Conservation (phyloP, 1,140 invertebrate genomes). For the Acromyrmex charruanus region DNA sequence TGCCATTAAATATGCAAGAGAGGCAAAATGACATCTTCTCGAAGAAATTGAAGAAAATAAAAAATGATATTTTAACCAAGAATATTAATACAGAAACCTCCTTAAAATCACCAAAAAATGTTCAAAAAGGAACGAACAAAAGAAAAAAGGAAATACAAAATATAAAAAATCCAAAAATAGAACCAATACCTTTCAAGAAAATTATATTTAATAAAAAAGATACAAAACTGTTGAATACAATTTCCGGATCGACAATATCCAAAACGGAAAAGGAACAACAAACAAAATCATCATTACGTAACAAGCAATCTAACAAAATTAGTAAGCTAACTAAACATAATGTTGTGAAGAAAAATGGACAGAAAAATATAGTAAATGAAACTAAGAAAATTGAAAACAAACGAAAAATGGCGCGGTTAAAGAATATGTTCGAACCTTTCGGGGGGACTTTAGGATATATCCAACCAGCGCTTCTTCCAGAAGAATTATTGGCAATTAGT, state of each 20-base stretch:
- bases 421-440: conserved; percentile 50
- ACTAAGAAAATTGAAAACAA: background rate
- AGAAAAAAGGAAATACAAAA: background rate
- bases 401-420: conserved; percentile 52
- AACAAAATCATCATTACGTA: background rate
- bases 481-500: conserved; percentile 31
- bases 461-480: conserved; percentile 53
- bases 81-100: background rate
- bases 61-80: background rate
- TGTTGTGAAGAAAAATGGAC: background rate
- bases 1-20: background rate
- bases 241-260: background rate
- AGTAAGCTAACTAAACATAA: background rate
- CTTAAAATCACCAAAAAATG: background rate
- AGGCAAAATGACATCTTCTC: background rate
- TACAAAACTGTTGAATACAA: background rate
- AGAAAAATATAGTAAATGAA: background rate
- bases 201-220: background rate
- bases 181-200: background rate
- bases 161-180: conserved; percentile 1
- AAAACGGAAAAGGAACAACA: background rate
- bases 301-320: background rate
- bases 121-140: background rate
- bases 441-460: conserved; percentile 22
- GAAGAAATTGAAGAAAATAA: background rate